phyloP scores from a whole-genome alignment of 2,113 vertebrate genomes.

The Nasalis larvatus region DNA sequence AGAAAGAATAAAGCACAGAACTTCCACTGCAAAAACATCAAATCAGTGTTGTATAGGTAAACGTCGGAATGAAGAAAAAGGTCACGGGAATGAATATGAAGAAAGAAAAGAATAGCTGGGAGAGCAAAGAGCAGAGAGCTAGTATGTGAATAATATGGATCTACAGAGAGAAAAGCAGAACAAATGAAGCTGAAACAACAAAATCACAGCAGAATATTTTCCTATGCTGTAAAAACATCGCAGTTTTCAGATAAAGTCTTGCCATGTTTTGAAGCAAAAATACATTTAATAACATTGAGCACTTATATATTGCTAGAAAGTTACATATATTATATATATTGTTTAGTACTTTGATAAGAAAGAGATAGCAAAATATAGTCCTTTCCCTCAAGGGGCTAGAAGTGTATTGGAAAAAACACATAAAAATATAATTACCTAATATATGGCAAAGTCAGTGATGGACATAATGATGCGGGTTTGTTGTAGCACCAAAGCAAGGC shows the following conservation, averaged over 20 bases:
- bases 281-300: background rate
- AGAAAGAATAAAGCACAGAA: background rate
- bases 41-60: conserved; percentile 17
- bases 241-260: background rate
- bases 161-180: background rate
- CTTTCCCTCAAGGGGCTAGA: background rate
- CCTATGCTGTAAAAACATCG: background rate
- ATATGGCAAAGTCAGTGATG: background rate
- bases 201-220: background rate
- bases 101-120: background rate
- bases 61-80: conserved; percentile 29
- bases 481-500: background rate
- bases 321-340: background rate
- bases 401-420: background rate
- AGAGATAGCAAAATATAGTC: background rate
- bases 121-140: background rate
- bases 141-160: background rate
- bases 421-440: background rate
- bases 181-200: background rate
- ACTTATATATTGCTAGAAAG: background rate
- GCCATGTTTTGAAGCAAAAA: background rate
- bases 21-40: background rate
- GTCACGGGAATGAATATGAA: background rate
- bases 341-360: background rate
- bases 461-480: background rate